These are phyloP conservation scores for Listronotus bonariensis DNA, from an alignment of 1,140 invertebrate genomes.

Conservation along the genomic window DNA sequence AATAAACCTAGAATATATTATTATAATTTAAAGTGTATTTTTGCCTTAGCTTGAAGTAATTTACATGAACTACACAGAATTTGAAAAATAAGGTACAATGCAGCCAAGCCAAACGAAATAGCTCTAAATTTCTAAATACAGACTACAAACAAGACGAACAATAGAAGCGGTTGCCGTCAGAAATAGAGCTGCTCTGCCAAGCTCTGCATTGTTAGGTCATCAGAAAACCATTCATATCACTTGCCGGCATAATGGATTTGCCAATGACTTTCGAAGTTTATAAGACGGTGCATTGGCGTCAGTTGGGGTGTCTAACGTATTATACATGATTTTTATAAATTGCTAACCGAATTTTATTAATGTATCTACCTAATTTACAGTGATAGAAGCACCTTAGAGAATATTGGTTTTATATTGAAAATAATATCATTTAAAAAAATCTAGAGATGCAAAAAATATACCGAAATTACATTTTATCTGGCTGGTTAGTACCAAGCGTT, in stretches of 20 bases:
- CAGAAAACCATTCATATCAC: constrained; percentile 50
- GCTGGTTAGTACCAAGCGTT: too few relatives aligned
- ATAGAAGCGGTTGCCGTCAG: constrained; percentile 34
- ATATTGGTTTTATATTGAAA: too few relatives aligned
- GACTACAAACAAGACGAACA: constrained; percentile 29
- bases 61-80: background rate
- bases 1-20: too few relatives aligned
- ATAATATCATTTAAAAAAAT: too few relatives aligned
- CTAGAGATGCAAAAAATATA: too few relatives aligned
- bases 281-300: constrained; percentile 23
- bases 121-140: constrained; percentile 26
- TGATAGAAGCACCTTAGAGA: too few relatives aligned
- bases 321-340: too few relatives aligned
- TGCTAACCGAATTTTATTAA: too few relatives aligned
- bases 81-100: constrained; percentile 6
- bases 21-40: too few relatives aligned
- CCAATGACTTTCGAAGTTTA: constrained; percentile 39
- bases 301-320: constrained; percentile 1
- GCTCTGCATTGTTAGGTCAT: constrained; percentile 45
- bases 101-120: constrained; percentile 7
- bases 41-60: too few relatives aligned
- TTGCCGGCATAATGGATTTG: constrained; percentile 40
- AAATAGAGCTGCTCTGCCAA: constrained; percentile 33
- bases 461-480: too few relatives aligned
- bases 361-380: too few relatives aligned